These are phyloP conservation scores for Meganola albula DNA, from an alignment of 2,888 invertebrate genomes.

Conservation along the genomic window DNA sequence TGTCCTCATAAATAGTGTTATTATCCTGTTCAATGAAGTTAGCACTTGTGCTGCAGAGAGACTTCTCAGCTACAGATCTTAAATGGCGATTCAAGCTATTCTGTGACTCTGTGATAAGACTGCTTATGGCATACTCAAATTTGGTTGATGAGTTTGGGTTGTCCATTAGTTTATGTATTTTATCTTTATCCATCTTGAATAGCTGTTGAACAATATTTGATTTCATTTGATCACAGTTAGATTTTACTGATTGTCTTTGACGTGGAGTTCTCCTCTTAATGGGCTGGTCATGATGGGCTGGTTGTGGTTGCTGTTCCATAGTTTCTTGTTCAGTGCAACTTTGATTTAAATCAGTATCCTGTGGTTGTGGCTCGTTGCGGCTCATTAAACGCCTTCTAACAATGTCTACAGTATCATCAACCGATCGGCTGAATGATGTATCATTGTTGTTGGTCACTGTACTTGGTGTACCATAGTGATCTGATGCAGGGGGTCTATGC, in stretches of 20 bases:
- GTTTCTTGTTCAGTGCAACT: constrained; percentile 29
- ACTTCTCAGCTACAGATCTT: constrained; percentile 68
- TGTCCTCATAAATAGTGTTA: constrained; percentile 81
- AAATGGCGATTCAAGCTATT: constrained; percentile 65
- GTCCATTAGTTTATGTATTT: constrained; percentile 68
- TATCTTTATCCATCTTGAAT: constrained; percentile 72
- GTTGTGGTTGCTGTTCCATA: constrained; percentile 24
- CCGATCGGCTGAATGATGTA: constrained; percentile 55
- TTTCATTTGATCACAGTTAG: constrained; percentile 65
- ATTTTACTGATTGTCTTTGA: constrained; percentile 41
- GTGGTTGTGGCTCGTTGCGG: constrained; percentile 47
- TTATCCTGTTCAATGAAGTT: constrained; percentile 79
- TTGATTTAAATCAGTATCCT: constrained; percentile 28
- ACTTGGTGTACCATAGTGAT: constrained; percentile 57
- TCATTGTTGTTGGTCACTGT: constrained; percentile 52
- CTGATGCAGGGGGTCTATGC: constrained; percentile 67
- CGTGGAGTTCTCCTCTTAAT: constrained; percentile 43
- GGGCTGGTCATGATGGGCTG: constrained; percentile 40
- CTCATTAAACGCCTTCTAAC: constrained; percentile 53
- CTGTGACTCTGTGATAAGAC: constrained; percentile 69
- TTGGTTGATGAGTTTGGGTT: constrained; percentile 71
- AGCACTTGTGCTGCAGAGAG: constrained; percentile 54
- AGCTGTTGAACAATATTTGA: constrained; percentile 69
- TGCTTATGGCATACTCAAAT: constrained; percentile 71
- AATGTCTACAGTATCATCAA: constrained; percentile 68